Evolutionary conservation across 2,113 vertebrate species (phyloP), one percentile per base, ranked within the genome.

Genomic region (Oryzias javanicus): DNA sequence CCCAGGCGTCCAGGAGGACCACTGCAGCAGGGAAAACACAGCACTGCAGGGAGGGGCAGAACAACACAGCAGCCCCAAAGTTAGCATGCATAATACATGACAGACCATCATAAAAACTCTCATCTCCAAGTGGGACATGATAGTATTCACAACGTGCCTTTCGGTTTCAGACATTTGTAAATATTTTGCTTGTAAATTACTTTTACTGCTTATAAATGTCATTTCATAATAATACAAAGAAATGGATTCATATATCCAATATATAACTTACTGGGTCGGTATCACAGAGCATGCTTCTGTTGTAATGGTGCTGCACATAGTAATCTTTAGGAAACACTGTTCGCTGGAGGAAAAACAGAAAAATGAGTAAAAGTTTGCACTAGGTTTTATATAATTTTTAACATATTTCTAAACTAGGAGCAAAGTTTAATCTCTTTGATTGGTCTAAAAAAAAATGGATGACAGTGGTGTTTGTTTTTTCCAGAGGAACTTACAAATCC

Each of bases 271-370:
- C 91, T 78, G 82, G 83, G 22, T 89, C 86, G 44, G 70, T 69
- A 61, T 88, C 64, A 67, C 90, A 91, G 54, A 90, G 77, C 74
- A 89, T 82, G 72, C 53, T 86, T 58, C 50, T 82, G 24, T 72
- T 82, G 72, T 90, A 91, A 67, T 52, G 76, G 65, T 91, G 91
- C 35, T 68, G 63, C 20, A 92, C 79, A 58, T 80, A 24, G 70
- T 92, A 92, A 74, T 92, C 78, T 64, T 78, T 90, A 6, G 91
- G 91, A 72, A 92, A 92, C 2, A 89, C 90, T 42, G 76, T 57
- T 51, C 79, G 75, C 91, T 92, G 73, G 61, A 75, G 24, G 56
- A 51, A 24, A 58, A 8, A 50, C 14, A 63, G 60, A 19, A 18
- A 15, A 42, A 5, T 25, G 15, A 18, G 35, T 6, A 52, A 12